Evolutionary conservation across 2,888 invertebrate genomes (phyloP).

Genomic region (Panopea generosa): DNA sequence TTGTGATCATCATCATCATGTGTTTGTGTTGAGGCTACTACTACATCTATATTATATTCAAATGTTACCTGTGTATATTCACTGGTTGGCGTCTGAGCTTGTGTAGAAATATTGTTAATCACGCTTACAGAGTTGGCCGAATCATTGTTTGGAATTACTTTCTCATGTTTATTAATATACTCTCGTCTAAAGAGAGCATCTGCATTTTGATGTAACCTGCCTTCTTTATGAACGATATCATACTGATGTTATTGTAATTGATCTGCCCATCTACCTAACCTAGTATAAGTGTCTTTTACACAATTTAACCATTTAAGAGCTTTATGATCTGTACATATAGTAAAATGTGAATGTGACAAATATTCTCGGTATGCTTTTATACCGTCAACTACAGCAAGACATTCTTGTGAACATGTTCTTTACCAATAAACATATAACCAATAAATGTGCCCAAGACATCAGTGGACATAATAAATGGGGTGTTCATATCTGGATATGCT

Average conservation of each 20-base stretch:
- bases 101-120: too few relatives aligned
- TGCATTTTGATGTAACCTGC: conserved; percentile 39
- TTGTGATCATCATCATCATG: too few relatives aligned
- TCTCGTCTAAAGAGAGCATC: conserved; percentile 32
- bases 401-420: conserved; percentile 39
- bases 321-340: conserved; percentile 59
- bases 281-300: conserved; percentile 42
- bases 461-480: conserved; percentile 28
- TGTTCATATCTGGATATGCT: conserved; percentile 28
- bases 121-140: background rate
- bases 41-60: too few relatives aligned
- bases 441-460: conserved; percentile 38
- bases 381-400: conserved; percentile 53
- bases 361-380: conserved; percentile 56
- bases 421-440: conserved; percentile 37
- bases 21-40: too few relatives aligned
- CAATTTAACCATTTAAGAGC: conserved; percentile 56
- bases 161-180: conserved; percentile 11
- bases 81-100: too few relatives aligned
- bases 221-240: conserved; percentile 34
- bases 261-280: conserved; percentile 56
- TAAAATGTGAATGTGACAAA: conserved; percentile 49
- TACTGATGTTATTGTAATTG: conserved; percentile 46
- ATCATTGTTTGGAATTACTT: background rate
- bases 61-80: too few relatives aligned